Conservation (phyloP, 2,113 vertebrate genomes). For the Misgurnus anguillicaudatus region DNA sequence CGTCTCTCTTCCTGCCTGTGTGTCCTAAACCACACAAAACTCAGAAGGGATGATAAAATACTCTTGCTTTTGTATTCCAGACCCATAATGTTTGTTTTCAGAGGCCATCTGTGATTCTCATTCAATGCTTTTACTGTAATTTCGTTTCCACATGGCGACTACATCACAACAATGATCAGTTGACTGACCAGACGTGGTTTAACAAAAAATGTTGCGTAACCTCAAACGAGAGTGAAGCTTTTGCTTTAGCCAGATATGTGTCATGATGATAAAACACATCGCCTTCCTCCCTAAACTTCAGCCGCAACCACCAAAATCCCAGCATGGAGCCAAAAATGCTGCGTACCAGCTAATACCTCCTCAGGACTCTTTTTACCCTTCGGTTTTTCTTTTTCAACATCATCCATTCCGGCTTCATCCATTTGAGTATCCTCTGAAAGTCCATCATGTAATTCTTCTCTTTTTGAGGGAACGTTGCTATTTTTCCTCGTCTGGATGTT, state of each 20-base stretch:
- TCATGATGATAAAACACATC: slow-evolving; percentile 43
- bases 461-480: slow-evolving; percentile 17
- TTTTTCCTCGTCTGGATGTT: slow-evolving; percentile 45
- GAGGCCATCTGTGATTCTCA: slow-evolving; percentile 53
- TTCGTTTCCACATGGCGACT: slow-evolving; percentile 39
- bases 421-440: slow-evolving; percentile 46
- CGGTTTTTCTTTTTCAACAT: slow-evolving; percentile 58
- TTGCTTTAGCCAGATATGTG: slow-evolving; percentile 3
- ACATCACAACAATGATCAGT: not conserved
- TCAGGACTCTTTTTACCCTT: slow-evolving; percentile 75
- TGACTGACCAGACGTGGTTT: slow-evolving; percentile 10
- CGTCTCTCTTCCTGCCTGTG: slow-evolving; percentile 2
- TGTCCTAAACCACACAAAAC: slow-evolving; percentile 32
- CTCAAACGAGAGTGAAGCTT: slow-evolving; percentile 12
- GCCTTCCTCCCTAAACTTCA: not conserved
- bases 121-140: slow-evolving; percentile 44
- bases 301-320: not conserved
- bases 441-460: slow-evolving; percentile 21
- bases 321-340: not conserved
- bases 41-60: slow-evolving; percentile 17
- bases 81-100: slow-evolving; percentile 3
- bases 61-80: slow-evolving; percentile 2
- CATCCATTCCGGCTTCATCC: slow-evolving; percentile 60
- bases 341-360: slow-evolving; percentile 73
- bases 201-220: slow-evolving; percentile 4